Percentiles rank a stretch among this genome's conserved stretches.
These are phyloP conservation scores for Heliconius melpomene DNA, from an alignment of 1,140 invertebrate genomes.

Conservation along the genomic window DNA sequence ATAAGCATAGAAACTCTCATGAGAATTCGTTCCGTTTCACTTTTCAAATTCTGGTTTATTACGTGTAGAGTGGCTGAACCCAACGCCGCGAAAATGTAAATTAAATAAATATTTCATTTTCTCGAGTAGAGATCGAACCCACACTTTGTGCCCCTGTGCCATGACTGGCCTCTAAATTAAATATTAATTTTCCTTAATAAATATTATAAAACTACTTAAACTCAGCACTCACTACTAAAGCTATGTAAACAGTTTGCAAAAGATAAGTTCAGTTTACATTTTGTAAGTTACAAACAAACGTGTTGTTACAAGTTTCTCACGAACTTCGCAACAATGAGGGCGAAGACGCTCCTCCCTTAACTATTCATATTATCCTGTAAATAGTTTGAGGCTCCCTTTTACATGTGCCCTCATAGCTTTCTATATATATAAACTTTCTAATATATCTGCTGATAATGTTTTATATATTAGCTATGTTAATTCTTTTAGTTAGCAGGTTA, in stretches of 20 bases:
- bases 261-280: constrained; percentile 5
- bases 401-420: background rate
- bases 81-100: no score
- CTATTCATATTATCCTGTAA: constrained; percentile 14
- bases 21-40: no score
- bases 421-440: background rate
- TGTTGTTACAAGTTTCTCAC: constrained; percentile 17
- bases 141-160: no score
- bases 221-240: background rate
- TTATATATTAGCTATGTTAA: no score
- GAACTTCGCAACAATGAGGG: background rate
- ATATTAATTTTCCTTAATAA: background rate
- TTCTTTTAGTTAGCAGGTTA: background rate
- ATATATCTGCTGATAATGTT: background rate
- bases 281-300: constrained; percentile 15
- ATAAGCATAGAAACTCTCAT: no score
- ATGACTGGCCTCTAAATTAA: no score
- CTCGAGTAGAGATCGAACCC: no score
- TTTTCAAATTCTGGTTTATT: no score
- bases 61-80: no score
- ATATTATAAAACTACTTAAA: background rate
- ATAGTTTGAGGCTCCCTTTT: constrained; percentile 1
- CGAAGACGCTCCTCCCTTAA: constrained; percentile 10
- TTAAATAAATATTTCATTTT: no score
- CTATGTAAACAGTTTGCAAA: background rate